Evolutionary conservation across 2,888 invertebrate species (phyloP).

Genomic region (Eremobia ochroleuca): DNA sequence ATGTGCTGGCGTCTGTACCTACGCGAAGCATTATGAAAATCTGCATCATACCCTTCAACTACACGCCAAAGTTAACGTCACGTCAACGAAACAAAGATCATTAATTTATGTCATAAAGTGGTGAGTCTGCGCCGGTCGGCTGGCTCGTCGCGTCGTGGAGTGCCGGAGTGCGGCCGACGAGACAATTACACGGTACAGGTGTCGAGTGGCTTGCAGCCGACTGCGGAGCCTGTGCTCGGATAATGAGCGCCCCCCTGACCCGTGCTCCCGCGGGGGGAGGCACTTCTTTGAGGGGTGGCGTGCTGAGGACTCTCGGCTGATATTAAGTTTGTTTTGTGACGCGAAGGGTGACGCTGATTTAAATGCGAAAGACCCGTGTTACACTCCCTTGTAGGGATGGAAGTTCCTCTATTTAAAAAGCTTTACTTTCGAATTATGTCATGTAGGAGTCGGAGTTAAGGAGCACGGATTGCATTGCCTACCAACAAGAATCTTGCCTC

Average conservation of each 20-base stretch:
- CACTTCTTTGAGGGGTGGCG: slow-evolving; percentile 39
- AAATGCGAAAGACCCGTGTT: slow-evolving; percentile 75
- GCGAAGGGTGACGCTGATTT: slow-evolving; percentile 74
- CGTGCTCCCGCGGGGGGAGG: slow-evolving; percentile 5
- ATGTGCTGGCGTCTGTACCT: too few species aligned
- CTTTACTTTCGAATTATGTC: not conserved
- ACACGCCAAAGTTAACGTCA: not conserved
- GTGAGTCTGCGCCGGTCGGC: not conserved
- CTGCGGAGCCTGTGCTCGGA: slow-evolving; percentile 68
- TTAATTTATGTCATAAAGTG: slow-evolving; percentile 13
- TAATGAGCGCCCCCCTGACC: slow-evolving; percentile 64
- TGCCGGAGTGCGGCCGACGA: slow-evolving; percentile 61
- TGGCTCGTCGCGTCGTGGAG: not conserved
- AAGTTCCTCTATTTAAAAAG: slow-evolving; percentile 1
- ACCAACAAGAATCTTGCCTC: not conserved
- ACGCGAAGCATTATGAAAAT: not conserved
- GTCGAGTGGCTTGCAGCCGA: slow-evolving; percentile 73
- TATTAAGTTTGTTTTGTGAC: slow-evolving; percentile 82
- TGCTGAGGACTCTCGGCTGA: slow-evolving; percentile 69
- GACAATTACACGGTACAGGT: slow-evolving; percentile 76
- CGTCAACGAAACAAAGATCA: slow-evolving; percentile 15
- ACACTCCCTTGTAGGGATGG: slow-evolving; percentile 42
- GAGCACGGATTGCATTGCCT: not conserved
- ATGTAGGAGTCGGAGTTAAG: not conserved
- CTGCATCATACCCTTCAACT: not conserved